Percentiles rank a stretch among this genome's conserved stretches.
These are phyloP conservation scores for Drosophila meridiana DNA, from an alignment of 2,888 invertebrate species.

Conservation along the genomic window DNA sequence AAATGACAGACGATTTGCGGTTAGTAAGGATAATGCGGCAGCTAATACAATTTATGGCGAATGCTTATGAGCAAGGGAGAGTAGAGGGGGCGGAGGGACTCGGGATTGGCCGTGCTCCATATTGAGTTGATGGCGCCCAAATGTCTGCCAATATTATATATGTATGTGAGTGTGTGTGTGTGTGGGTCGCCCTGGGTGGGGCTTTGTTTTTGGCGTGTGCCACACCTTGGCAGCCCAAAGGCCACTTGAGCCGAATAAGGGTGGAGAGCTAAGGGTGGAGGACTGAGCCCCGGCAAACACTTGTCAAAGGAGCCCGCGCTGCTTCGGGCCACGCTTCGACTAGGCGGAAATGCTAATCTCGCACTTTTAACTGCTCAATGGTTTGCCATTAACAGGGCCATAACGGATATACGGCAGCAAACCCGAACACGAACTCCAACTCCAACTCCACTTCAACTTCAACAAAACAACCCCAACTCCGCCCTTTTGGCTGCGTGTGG, in stretches of 20 bases:
- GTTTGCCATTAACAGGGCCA: constrained; percentile 74
- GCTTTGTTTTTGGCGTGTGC: constrained; percentile 15
- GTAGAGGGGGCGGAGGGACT: background rate
- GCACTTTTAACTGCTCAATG: constrained; percentile 75
- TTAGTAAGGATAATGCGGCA: constrained; percentile 42
- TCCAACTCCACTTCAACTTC: background rate
- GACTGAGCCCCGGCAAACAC: constrained; percentile 21
- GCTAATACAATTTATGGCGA: constrained; percentile 41
- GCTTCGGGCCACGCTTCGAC: constrained; percentile 39
- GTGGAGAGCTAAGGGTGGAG: background rate
- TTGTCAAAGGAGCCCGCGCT: constrained; percentile 40
- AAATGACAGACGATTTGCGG: constrained; percentile 58
- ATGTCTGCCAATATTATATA: constrained; percentile 35
- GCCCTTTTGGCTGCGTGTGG: constrained; percentile 31
- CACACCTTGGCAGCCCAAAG: constrained; percentile 40
- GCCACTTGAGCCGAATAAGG: constrained; percentile 36
- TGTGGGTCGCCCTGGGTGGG: background rate
- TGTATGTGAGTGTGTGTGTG: background rate
- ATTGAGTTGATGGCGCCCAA: constrained; percentile 30
- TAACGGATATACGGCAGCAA: constrained; percentile 62
- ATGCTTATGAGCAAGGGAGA: background rate
- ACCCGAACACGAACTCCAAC: background rate
- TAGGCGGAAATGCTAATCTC: constrained; percentile 66
- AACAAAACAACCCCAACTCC: background rate
- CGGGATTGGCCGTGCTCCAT: background rate